Percentiles rank a stretch among this genome's conserved stretches.
phyloP scores from a whole-genome alignment of 2,888 invertebrate species.

The Archips crataeganus region DNA sequence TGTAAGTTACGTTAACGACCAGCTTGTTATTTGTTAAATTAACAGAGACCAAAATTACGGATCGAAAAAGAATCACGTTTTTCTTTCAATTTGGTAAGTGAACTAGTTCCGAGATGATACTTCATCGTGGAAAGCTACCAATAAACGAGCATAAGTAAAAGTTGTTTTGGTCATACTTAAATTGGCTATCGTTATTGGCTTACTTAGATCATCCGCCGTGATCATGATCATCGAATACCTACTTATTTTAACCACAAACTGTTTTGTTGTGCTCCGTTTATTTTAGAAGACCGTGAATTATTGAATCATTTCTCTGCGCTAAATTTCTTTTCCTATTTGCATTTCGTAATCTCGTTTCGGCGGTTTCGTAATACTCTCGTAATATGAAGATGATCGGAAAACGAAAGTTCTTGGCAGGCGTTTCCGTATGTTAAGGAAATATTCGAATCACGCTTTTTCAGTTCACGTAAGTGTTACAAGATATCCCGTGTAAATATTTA shows the following conservation, averaged over 20 bases:
- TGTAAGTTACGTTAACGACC: too few species aligned
- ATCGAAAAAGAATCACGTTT: neutral
- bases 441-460: slow-evolving; percentile 28
- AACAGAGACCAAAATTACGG: neutral
- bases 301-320: slow-evolving; percentile 52
- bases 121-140: slow-evolving; percentile 25
- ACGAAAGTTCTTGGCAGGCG: slow-evolving; percentile 38
- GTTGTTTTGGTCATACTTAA: slow-evolving; percentile 40
- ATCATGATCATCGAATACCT: slow-evolving; percentile 17
- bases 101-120: slow-evolving; percentile 18
- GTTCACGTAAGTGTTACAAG: slow-evolving; percentile 5
- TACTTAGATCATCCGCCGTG: slow-evolving; percentile 17
- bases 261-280: slow-evolving; percentile 59
- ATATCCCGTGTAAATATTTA: neutral
- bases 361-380: slow-evolving; percentile 34
- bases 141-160: slow-evolving; percentile 34
- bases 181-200: slow-evolving; percentile 30
- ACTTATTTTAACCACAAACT: slow-evolving; percentile 44
- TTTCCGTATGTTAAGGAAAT: slow-evolving; percentile 13
- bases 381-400: slow-evolving; percentile 39
- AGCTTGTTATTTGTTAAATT: too few species aligned
- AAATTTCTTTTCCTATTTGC: slow-evolving; percentile 47
- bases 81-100: slow-evolving; percentile 9
- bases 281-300: slow-evolving; percentile 52
- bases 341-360: slow-evolving; percentile 32